These are phyloP conservation scores for Diogma glabrata DNA, from an alignment of 2,888 invertebrate genomes.

Conservation along the genomic window DNA sequence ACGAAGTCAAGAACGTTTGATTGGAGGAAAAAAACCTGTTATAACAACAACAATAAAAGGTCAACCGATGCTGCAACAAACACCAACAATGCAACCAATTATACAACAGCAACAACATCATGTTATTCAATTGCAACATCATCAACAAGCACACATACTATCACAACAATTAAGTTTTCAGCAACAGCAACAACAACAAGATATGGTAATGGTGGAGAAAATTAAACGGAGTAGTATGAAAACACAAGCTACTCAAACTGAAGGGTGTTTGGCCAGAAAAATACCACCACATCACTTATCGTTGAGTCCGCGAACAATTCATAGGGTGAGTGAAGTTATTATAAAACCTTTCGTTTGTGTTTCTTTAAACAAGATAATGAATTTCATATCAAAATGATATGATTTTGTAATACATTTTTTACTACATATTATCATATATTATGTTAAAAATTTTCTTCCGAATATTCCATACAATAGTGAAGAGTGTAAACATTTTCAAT, in stretches of 20 bases:
- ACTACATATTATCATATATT: too few species aligned
- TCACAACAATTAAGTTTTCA: constrained; percentile 20
- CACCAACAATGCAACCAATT: constrained; percentile 10
- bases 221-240: constrained; percentile 69
- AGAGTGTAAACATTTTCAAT: too few species aligned
- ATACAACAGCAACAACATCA: constrained; percentile 22
- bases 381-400: too few species aligned
- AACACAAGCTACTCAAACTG: constrained; percentile 87
- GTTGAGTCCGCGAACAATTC: constrained; percentile 69
- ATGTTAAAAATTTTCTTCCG: too few species aligned
- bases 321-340: constrained; percentile 54
- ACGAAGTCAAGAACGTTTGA: constrained; percentile 56
- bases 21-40: constrained; percentile 57
- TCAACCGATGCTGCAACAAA: constrained; percentile 8
- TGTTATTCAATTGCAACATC: constrained; percentile 19
- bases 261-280: constrained; percentile 59
- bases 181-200: constrained; percentile 27
- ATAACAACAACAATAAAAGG: constrained; percentile 30
- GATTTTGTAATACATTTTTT: too few species aligned
- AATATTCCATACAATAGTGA: too few species aligned
- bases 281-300: constrained; percentile 57
- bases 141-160: constrained; percentile 15
- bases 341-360: too few species aligned
- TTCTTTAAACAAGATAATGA: too few species aligned
- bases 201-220: constrained; percentile 50